Conservation (phyloP, 1,140 invertebrate genomes). For the Drosophila repleta region DNA sequence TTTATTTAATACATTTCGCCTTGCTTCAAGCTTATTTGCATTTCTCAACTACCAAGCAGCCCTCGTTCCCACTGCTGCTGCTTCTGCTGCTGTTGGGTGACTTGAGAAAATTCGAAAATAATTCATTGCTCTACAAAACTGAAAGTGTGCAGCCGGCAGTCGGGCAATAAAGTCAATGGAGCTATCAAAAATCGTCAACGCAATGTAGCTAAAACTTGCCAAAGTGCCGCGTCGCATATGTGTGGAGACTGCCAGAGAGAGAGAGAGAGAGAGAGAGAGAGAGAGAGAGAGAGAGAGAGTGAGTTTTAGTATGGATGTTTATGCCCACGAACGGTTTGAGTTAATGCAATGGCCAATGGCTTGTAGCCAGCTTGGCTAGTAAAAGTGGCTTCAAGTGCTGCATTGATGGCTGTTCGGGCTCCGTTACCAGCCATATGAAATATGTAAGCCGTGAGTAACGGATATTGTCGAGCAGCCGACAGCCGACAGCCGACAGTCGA, state of each 20-base stretch:
- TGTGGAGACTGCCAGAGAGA: neutral
- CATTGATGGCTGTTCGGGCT: slow-evolving; percentile 21
- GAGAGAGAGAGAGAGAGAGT: slow-evolving; percentile 4
- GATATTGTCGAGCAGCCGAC: slow-evolving; percentile 6
- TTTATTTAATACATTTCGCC: no score
- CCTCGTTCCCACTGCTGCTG: slow-evolving; percentile 2
- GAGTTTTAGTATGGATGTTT: slow-evolving; percentile 57
- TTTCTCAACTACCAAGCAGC: neutral
- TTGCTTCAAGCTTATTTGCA: no score
- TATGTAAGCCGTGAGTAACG: slow-evolving; percentile 38
- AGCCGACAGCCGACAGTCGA: no score
- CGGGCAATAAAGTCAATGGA: slow-evolving; percentile 77
- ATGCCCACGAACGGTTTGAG: slow-evolving; percentile 53
- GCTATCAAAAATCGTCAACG: slow-evolving; percentile 75
- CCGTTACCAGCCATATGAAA: slow-evolving; percentile 18
- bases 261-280: neutral
- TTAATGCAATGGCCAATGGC: slow-evolving; percentile 65
- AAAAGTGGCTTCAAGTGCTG: slow-evolving; percentile 50
- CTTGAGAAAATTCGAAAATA: slow-evolving; percentile 73
- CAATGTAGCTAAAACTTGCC: slow-evolving; percentile 72
- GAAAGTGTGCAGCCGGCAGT: slow-evolving; percentile 68
- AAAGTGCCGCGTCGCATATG: slow-evolving; percentile 52
- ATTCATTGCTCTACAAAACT: slow-evolving; percentile 69
- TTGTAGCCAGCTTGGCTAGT: slow-evolving; percentile 34
- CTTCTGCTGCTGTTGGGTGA: slow-evolving; percentile 1